Percentiles rank a stretch among this genome's conserved stretches.
Evolutionary conservation across 2,113 vertebrate genomes (phyloP).

Genomic region (Paraplagusia blochii): DNA sequence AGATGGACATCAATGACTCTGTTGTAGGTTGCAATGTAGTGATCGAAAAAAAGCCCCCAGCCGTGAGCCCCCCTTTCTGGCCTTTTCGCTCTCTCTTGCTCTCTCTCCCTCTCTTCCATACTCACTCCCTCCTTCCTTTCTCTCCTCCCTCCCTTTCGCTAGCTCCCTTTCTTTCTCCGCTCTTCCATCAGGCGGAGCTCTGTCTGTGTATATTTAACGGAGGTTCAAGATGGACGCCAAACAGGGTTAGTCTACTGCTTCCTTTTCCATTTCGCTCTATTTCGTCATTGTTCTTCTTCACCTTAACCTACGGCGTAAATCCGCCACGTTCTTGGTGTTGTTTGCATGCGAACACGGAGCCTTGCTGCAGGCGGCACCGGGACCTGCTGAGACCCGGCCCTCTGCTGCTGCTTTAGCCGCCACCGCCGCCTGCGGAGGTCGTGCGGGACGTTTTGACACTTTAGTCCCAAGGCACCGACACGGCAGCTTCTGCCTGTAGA

Average conservation of each 20-base stretch:
- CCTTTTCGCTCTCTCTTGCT: neutral
- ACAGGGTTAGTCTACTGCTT: slow-evolving; percentile 77
- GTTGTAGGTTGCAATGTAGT: too few relatives aligned
- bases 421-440: slow-evolving; percentile 47
- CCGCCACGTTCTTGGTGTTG: neutral
- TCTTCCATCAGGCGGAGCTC: slow-evolving; percentile 25
- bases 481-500: neutral
- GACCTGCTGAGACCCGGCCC: neutral
- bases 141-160: slow-evolving; percentile 12
- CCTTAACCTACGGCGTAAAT: neutral
- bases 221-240: slow-evolving; percentile 88
- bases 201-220: slow-evolving; percentile 60
- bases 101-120: slow-evolving; percentile 3
- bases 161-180: neutral
- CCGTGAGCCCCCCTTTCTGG: neutral
- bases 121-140: neutral
- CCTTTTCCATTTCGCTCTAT: slow-evolving; percentile 21
- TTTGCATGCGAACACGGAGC: slow-evolving; percentile 8
- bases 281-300: neutral
- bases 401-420: neutral
- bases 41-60: too few relatives aligned
- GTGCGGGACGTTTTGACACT: slow-evolving; percentile 36
- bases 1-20: too few relatives aligned
- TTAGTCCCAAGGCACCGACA: neutral
- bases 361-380: neutral